phyloP scores from a whole-genome alignment of 37 sponge, comb jelly and placozoan genomes.

The Amphimedon queenslandica region DNA sequence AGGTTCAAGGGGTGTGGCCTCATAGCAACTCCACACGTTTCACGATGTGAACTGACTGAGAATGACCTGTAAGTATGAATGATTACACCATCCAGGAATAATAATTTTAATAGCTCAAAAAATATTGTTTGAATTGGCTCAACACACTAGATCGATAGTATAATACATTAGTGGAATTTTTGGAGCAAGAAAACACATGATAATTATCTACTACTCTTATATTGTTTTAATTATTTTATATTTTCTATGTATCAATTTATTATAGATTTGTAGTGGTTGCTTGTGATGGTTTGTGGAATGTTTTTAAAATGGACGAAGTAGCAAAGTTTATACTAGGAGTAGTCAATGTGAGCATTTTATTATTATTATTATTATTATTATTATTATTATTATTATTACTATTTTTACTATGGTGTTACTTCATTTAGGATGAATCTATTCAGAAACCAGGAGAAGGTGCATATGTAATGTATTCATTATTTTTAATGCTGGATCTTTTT shows the following conservation, averaged over 20 bases:
- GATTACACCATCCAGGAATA: no score
- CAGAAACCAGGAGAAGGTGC: neutral
- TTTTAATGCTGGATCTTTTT: no score
- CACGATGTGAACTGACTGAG: constrained; percentile 42
- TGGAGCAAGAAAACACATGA: no score
- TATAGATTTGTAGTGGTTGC: constrained; percentile 79
- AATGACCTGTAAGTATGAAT: constrained; percentile 51
- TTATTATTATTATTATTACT: no score
- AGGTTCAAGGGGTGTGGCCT: constrained; percentile 83
- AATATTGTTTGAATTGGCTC: no score
- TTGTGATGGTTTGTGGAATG: constrained; percentile 90
- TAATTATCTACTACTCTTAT: neutral
- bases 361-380: no score
- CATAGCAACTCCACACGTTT: constrained; percentile 60
- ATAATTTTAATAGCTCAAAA: no score
- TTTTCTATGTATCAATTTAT: no score
- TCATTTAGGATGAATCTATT: constrained; percentile 13
- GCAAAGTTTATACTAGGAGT: constrained; percentile 33
- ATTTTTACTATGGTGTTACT: no score
- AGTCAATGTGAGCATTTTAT: constrained; percentile 61
- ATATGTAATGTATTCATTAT: neutral
- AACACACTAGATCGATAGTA: no score
- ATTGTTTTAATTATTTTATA: neutral
- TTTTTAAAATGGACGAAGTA: constrained; percentile 59
- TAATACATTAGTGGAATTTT: no score